Conservation (phyloP, 2,113 vertebrate genomes). For the Prionailurus bengalensis region DNA sequence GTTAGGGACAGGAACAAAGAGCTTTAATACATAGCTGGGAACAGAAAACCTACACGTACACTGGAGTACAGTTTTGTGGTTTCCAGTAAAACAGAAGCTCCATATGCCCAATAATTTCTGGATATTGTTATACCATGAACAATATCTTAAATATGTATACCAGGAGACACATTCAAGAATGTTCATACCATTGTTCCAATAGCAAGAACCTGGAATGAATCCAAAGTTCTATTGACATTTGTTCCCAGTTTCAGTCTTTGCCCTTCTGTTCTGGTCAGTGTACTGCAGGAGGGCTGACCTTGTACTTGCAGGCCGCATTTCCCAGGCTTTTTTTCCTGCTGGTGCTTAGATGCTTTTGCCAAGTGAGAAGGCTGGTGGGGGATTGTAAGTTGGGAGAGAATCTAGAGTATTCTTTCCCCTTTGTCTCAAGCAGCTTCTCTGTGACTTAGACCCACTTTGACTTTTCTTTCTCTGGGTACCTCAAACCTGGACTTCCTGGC, state of each 20-base stretch:
- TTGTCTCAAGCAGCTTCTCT: neutral
- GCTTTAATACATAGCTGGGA: neutral
- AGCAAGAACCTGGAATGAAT: neutral
- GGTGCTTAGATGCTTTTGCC: neutral
- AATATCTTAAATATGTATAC: neutral
- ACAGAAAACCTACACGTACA: neutral
- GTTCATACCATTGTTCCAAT: neutral
- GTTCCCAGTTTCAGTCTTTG: neutral
- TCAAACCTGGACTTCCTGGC: neutral
- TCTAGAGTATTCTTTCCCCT: neutral
- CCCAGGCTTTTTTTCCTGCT: neutral
- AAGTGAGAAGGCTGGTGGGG: neutral
- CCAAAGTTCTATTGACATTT: neutral
- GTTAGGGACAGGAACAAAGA: neutral
- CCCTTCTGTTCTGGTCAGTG: neutral
- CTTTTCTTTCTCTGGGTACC: neutral
- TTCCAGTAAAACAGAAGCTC: neutral
- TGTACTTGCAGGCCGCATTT: neutral
- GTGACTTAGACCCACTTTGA: accelerated
- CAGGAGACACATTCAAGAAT: neutral
- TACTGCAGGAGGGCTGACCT: neutral
- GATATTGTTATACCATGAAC: neutral
- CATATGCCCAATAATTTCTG: neutral
- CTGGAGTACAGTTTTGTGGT: neutral
- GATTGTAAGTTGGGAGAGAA: neutral